These are phyloP conservation scores for Orycteropus afer DNA, from an alignment of 2,113 vertebrate species.

Conservation along the genomic window DNA sequence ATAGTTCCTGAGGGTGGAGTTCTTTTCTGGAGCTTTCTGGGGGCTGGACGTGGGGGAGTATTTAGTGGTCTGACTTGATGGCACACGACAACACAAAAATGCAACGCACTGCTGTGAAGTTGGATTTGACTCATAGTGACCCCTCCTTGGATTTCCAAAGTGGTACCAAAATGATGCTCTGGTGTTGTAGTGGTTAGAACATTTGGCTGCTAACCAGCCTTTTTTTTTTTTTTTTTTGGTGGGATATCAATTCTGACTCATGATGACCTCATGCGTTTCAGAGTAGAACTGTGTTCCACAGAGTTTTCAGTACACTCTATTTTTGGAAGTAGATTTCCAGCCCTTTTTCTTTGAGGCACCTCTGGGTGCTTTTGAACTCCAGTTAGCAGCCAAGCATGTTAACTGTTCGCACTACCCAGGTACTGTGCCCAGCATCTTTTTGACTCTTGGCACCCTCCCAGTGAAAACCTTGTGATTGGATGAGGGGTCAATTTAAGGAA, in stretches of 20 bases:
- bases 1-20: background rate
- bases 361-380: background rate
- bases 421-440: fast-evolving
- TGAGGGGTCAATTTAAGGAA: background rate
- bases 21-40: background rate
- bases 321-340: background rate
- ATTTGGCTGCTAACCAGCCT: too few relatives aligned
- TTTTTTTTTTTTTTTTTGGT: too few relatives aligned
- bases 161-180: too few relatives aligned
- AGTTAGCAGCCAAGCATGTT: background rate
- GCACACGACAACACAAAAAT: too few relatives aligned
- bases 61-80: background rate
- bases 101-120: too few relatives aligned
- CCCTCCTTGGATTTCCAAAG: too few relatives aligned
- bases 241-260: background rate
- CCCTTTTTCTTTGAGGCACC: background rate
- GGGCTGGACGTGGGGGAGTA: too few relatives aligned
- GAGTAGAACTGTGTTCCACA: background rate
- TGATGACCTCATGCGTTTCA: background rate
- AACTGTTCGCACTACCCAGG: background rate
- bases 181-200: too few relatives aligned
- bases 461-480: background rate
- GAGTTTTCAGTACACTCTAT: background rate
- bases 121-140: too few relatives aligned
- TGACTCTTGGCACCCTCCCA: background rate